Evolutionary conservation across 2,888 invertebrate species (phyloP).

Genomic region (Tholera decimalis): DNA sequence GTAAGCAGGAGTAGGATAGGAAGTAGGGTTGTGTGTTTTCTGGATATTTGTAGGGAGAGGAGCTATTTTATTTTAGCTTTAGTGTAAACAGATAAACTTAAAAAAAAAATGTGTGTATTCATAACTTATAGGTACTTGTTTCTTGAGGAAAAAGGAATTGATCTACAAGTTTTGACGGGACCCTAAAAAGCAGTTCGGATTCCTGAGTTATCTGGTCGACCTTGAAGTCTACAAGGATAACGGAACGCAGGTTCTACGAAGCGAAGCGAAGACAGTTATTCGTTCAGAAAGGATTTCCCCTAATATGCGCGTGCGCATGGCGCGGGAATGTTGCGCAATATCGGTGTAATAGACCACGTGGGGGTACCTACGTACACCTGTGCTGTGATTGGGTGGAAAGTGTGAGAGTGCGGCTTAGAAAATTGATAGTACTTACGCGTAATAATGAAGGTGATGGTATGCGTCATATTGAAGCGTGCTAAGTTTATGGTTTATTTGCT

Average conservation of each 20-base stretch:
- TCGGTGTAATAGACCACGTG: conserved; percentile 37
- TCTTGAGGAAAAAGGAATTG: background rate
- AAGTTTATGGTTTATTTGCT: too few relatives aligned
- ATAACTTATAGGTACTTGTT: background rate
- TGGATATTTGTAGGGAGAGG: too few relatives aligned
- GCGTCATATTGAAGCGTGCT: too few relatives aligned
- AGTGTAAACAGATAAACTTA: background rate
- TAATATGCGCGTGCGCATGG: conserved; percentile 38
- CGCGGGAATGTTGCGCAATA: conserved; percentile 60
- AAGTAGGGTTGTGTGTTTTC: too few relatives aligned
- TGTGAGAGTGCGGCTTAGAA: background rate
- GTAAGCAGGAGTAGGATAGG: too few relatives aligned
- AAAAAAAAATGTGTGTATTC: background rate
- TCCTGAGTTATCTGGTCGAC: conserved; percentile 42
- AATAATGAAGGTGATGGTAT: too few relatives aligned
- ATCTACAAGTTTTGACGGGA: background rate
- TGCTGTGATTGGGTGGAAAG: conserved; percentile 21
- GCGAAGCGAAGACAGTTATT: conserved; percentile 51
- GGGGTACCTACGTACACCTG: background rate
- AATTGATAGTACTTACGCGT: background rate
- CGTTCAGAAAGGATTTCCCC: conserved; percentile 54
- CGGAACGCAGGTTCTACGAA: conserved; percentile 42
- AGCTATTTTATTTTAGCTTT: too few relatives aligned
- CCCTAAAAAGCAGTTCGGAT: conserved; percentile 15
- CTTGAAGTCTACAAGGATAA: conserved; percentile 56